Conservation (phyloP, 1,140 invertebrate genomes). For the Leptinotarsa texana region DNA sequence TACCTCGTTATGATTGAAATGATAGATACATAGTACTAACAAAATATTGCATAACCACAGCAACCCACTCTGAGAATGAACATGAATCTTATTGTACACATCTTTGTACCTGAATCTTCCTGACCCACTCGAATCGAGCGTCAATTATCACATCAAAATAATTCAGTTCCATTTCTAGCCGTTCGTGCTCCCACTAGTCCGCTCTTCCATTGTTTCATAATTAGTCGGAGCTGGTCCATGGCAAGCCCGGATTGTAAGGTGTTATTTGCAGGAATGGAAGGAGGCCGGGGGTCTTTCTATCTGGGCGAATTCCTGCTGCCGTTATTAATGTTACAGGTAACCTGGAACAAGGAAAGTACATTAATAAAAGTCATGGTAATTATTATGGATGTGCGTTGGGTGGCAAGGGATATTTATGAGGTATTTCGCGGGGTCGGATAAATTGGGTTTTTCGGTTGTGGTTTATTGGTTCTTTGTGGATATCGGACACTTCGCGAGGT, state of each 20-base stretch:
- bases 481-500: neutral
- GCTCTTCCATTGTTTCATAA: slow-evolving; percentile 17
- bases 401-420: slow-evolving; percentile 8
- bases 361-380: slow-evolving; percentile 21
- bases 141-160: slow-evolving; percentile 15
- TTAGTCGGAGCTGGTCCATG: slow-evolving; percentile 17
- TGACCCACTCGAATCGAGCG: neutral
- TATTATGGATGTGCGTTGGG: slow-evolving; percentile 15
- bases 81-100: neutral
- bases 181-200: neutral
- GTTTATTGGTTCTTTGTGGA: slow-evolving; percentile 3
- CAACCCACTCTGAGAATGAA: neutral
- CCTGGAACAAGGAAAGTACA: slow-evolving; percentile 22
- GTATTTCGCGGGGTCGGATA: slow-evolving; percentile 1
- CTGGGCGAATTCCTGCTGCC: neutral
- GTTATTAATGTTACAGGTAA: slow-evolving; percentile 15
- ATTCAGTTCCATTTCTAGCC: neutral
- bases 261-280: slow-evolving; percentile 15
- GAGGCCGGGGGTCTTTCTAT: neutral
- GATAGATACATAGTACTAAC: too few species aligned
- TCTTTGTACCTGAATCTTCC: slow-evolving; percentile 5
- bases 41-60: too few species aligned
- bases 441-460: slow-evolving; percentile 10
- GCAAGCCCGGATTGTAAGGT: slow-evolving; percentile 14
- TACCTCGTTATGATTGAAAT: too few species aligned